Base-by-base conservation (phyloP, 2,113 vertebrate species). In the Monarcha castaneiventris region DNA sequence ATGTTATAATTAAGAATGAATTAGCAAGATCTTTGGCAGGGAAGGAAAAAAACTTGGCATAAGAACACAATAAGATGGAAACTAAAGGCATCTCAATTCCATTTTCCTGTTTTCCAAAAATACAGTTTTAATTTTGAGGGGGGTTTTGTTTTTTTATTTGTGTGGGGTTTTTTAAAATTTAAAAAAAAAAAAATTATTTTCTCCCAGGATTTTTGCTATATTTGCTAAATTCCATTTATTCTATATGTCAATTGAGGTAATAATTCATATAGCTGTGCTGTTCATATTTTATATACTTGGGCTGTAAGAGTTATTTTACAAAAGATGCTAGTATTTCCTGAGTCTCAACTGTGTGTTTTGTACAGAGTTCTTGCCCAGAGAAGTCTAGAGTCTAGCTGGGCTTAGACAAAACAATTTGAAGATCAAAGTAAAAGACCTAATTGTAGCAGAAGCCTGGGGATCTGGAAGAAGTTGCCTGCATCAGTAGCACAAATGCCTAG, bases 391-490 rank as follows among this genome's bases (percentile, higher is more conserved):
- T 37, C 54, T 76, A 63, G 21, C 2, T 64, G 32, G 9, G 16
- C 22, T 93, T 66, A 85, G 71, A 76, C 35, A 87, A 91, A 93
- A 73, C 41, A 73, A 64, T 81, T 64, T 64, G n/a, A 56, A 89
- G 51, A 95, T 85, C 30, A 82, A 89, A 96, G 77, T 43, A 67
- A 74, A 89, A 82, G 32, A n/a, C 25, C 20, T 44, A 82, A 71
- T 41, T 93, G 44, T 29, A 79, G n/a, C 41, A 82, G 62, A 94
- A 84, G 39, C 66, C 49, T 73, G n/a, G 7, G 27, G n/a, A 29
- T 87, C 52, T 93, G 46, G n/a, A 72, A 89, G 30, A 89, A 82
- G 83, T 75, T 85, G 4, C 43, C 35, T 56, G 20, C 54, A 43
- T 75, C 20, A 46, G 22, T 33, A 91, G 41, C 32, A n/a, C 15